Evolutionary conservation across 53 echinoderm and acorn worm species (phyloP), one percentile per base, ranked within the genome.

Genomic region (Paracentrotus lividus): DNA sequence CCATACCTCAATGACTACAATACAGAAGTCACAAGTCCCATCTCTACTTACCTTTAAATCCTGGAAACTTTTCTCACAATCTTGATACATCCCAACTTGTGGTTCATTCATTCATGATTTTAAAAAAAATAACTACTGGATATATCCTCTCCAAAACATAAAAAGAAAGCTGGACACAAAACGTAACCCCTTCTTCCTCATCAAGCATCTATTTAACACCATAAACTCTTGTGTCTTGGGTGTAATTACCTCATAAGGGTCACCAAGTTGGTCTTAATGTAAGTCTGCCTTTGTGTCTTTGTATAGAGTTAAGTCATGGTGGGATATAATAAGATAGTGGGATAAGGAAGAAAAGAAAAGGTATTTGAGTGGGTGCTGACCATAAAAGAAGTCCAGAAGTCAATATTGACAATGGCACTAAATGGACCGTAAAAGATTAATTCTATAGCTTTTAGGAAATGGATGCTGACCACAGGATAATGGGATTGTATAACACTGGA

Each of bases 331-430:
- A n/a, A 85, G 85, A 85, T 85, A 49, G 85, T 26, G 1, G 78
- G 85, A 49, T 47, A 51, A 49, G 85, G 31, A 29, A 85, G 85
- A 85, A 85, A 85, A 51, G 51, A 49, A 47, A 42, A 49, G 51
- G 85, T 49, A 84, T 47, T 85, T 85, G 85, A 85, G 85, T 85
- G 85, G 85, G 51, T 31, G 26, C n/a, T 72, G 26, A 14, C 40
- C 40, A 49, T 85, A 49, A 85, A 49, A 49, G 78, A 21, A 27
- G 47, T 85, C 27, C 4, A 31, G 29, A 15, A 85, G 85, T 85
- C 85, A 85, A 85, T 85, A 85, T 85, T 85, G 85, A 85, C 85
- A 85, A 85, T 85, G 85, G 85, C 51, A 8, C 49, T 85, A 49
- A 85, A 85, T 85, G 85, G 85, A 51, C 85, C 85, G 12, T 85